Evolutionary conservation across 2,888 invertebrate genomes (phyloP).

Genomic region (Lasioglossum figueresi): DNA sequence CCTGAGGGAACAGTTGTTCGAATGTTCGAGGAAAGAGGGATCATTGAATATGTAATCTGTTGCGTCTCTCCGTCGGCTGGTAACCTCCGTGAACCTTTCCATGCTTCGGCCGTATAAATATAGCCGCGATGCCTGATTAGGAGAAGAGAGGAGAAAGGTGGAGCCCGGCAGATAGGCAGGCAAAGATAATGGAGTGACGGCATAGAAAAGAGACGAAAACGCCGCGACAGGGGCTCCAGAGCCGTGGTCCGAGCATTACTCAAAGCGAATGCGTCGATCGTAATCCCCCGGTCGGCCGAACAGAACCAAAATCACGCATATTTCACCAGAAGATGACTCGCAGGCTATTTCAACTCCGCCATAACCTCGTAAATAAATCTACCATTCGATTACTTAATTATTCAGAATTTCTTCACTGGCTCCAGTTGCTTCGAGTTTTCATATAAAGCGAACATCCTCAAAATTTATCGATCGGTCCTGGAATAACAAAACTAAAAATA

Average conservation of each 20-base stretch:
- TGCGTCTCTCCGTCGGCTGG: constrained; percentile 52
- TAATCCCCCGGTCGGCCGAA: not conserved
- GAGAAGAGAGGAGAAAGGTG: constrained; percentile 36
- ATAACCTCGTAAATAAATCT: not conserved
- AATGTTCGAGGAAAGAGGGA: constrained; percentile 33
- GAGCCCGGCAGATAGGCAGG: constrained; percentile 36
- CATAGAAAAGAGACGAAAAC: constrained; percentile 31
- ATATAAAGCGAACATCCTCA: not conserved
- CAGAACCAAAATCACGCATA: not conserved
- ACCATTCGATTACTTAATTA: not conserved
- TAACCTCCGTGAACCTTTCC: constrained; percentile 53
- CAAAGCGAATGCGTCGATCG: constrained; percentile 22
- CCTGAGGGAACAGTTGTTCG: constrained; percentile 20
- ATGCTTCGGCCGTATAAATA: constrained; percentile 40
- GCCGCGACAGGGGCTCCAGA: not conserved
- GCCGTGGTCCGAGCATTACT: constrained; percentile 20
- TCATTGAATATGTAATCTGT: constrained; percentile 63
- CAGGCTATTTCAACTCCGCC: not conserved
- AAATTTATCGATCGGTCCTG: too few species aligned
- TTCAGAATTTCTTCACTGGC: not conserved
- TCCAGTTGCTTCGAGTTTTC: not conserved
- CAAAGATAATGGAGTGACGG: constrained; percentile 40
- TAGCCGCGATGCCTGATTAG: constrained; percentile 47
- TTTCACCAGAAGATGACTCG: not conserved
- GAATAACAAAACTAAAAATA: not conserved